Evolutionary conservation across 2,113 vertebrate species (phyloP).

Genomic region (Copsychus sechellarum): DNA sequence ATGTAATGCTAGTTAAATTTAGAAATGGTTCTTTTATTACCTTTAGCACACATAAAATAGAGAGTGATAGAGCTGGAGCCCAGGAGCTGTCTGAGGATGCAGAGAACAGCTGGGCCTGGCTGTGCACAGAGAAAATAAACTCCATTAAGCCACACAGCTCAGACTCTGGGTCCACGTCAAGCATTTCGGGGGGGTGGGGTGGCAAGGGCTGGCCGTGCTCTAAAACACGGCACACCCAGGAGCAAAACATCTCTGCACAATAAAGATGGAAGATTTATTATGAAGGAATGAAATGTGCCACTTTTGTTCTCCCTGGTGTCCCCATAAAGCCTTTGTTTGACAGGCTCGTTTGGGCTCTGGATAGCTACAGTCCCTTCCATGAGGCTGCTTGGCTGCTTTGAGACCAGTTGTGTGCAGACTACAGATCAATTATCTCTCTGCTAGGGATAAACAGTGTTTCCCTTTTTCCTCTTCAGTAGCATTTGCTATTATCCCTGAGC

Average conservation of each 20-base stretch:
- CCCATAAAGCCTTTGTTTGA: slow-evolving; percentile 60
- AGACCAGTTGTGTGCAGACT: slow-evolving; percentile 54
- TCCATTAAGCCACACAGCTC: neutral
- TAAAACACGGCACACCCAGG: neutral
- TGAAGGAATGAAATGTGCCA: slow-evolving; percentile 54
- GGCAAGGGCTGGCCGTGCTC: neutral
- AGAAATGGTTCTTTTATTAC: slow-evolving; percentile 74
- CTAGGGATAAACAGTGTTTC: slow-evolving; percentile 49
- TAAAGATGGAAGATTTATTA: slow-evolving; percentile 69
- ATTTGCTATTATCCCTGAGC: slow-evolving; percentile 7
- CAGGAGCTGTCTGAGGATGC: slow-evolving; percentile 26
- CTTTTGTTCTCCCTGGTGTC: slow-evolving; percentile 63
- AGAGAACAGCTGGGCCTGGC: slow-evolving; percentile 28
- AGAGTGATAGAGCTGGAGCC: slow-evolving; percentile 42
- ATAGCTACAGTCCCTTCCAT: neutral
- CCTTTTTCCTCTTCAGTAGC: slow-evolving; percentile 35
- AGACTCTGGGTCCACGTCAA: neutral
- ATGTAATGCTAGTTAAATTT: slow-evolving; percentile 75
- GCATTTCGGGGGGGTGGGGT: neutral
- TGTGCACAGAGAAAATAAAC: neutral
- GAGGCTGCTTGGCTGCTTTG: slow-evolving; percentile 45
- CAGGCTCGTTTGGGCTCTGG: slow-evolving; percentile 18
- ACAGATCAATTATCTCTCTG: slow-evolving; percentile 66
- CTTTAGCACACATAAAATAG: slow-evolving; percentile 60
- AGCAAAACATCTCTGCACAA: slow-evolving; percentile 43